Percentiles rank a stretch among this genome's conserved stretches.
Evolutionary conservation across 2,113 vertebrate species (phyloP).

Genomic region (Daboia siamensis): DNA sequence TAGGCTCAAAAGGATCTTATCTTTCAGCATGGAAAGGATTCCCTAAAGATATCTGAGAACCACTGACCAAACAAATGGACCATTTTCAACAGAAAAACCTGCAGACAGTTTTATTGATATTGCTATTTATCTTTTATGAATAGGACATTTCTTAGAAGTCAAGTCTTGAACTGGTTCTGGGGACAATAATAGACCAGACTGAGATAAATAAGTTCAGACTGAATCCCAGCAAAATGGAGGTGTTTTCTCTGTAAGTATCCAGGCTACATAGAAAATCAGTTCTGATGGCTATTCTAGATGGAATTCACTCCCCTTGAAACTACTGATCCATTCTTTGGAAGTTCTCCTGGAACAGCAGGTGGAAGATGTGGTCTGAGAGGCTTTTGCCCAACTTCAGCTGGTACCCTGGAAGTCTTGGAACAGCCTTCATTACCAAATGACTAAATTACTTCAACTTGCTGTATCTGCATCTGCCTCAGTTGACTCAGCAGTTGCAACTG

Average conservation of each 20-base stretch:
- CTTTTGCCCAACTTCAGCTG: not conserved
- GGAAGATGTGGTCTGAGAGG: not conserved
- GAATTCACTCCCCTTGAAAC: not conserved
- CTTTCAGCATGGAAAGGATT: not conserved
- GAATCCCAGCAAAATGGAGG: not conserved
- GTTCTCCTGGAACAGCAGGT: not conserved
- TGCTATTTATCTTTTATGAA: not conserved
- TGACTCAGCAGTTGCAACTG: not conserved
- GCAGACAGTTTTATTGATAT: not conserved
- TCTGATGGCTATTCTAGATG: not conserved
- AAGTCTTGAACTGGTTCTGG: not conserved
- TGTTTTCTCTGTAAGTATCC: not conserved
- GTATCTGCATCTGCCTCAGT: not conserved
- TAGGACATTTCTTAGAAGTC: not conserved
- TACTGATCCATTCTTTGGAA: not conserved
- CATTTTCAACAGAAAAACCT: not conserved
- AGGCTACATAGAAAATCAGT: not conserved
- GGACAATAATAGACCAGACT: not conserved
- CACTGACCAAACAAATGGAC: not conserved
- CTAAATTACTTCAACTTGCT: not conserved
- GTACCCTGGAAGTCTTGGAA: not conserved
- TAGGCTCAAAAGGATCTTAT: not conserved
- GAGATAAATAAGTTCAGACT: not conserved
- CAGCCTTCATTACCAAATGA: not conserved
- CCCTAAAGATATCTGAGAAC: not conserved